Base-by-base conservation (phyloP, 2,113 vertebrate species). In the Drymodes brunneopygia region DNA sequence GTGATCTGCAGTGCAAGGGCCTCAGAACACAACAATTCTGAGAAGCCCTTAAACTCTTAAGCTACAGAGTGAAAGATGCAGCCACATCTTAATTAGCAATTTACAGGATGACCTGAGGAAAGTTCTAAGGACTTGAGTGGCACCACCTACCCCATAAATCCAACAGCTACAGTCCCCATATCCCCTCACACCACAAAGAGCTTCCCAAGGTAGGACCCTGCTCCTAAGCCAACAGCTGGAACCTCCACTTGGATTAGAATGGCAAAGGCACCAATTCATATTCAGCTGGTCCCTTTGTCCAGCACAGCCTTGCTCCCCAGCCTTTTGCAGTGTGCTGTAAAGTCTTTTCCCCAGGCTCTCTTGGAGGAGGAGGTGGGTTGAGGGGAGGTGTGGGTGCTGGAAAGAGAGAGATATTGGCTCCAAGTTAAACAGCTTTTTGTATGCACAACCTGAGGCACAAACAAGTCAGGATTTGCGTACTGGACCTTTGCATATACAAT, bases 401-500 rank as follows among this genome's bases (percentile, higher is more conserved):
- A 96, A 96, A 97, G 81, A 90, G 83, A 96, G 94, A 90, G 69
- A 82, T 40, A 96, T 86, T 96, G 93, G 88, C 94, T 94, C 90
- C 62, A 77, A 95, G 92, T 95, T 96, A 96, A 97, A 96, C 25
- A 96, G 93, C 93, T 95, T 96, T 97, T 94, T 96, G 93, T 96
- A 96, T 95, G 95, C 94, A 89, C 96, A 75, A 95, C 96, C 96
- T 1, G 86, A 95, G 96, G 96, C 95, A 83, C 58, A 92, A 96
- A 97, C 94, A 97, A 94, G 94, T 96, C 80, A 81, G 95, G 96
- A 96, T 97, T 81, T 96, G 96, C 42, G 11, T 45, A 25, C 92
- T 96, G 94, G 94, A 96, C 95, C 93, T 96, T 96, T 96, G 94
- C 96, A 97, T 95, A 95, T 11, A 94, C 93, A 92, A 77, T 85